phyloP scores from a whole-genome alignment of 2,888 invertebrate species.

The Cerceris rybyensis region DNA sequence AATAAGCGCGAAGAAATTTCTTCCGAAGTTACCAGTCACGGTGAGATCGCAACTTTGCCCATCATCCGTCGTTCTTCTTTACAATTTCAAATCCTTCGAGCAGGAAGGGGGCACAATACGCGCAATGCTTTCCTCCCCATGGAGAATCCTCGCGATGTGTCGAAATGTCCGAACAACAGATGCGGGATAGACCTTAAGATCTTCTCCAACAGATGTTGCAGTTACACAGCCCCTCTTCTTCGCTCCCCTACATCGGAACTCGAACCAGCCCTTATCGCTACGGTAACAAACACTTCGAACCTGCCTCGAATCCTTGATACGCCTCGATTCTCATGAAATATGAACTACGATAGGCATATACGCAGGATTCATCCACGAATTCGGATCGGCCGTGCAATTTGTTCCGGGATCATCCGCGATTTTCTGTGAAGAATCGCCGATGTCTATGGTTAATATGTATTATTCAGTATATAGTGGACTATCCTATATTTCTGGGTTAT shows the following conservation, averaged over 20 bases:
- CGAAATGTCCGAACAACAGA: constrained; percentile 60
- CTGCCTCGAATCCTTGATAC: constrained; percentile 69
- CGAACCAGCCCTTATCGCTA: constrained; percentile 63
- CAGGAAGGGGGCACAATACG: not conserved
- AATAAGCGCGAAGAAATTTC: constrained; percentile 11
- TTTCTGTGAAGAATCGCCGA: constrained; percentile 9
- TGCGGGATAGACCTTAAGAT: constrained; percentile 60
- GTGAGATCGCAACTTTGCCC: constrained; percentile 45
- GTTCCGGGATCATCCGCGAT: constrained; percentile 41
- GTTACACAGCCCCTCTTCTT: constrained; percentile 56
- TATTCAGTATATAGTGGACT: not conserved
- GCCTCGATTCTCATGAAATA: constrained; percentile 75
- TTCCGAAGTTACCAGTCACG: constrained; percentile 33
- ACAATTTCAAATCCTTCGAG: constrained; percentile 36
- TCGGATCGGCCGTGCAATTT: constrained; percentile 52
- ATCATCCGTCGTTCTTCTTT: constrained; percentile 21
- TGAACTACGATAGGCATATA: constrained; percentile 67
- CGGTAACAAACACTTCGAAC: constrained; percentile 73
- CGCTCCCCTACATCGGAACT: constrained; percentile 19
- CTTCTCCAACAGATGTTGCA: constrained; percentile 71
- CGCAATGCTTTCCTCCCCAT: not conserved
- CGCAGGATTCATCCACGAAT: constrained; percentile 40
- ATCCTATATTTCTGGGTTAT: no score
- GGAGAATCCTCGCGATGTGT: constrained; percentile 50
- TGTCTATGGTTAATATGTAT: not conserved